Evolutionary conservation across 2,113 vertebrate species (phyloP).

Genomic region (Ictidomys tridecemlineatus): DNA sequence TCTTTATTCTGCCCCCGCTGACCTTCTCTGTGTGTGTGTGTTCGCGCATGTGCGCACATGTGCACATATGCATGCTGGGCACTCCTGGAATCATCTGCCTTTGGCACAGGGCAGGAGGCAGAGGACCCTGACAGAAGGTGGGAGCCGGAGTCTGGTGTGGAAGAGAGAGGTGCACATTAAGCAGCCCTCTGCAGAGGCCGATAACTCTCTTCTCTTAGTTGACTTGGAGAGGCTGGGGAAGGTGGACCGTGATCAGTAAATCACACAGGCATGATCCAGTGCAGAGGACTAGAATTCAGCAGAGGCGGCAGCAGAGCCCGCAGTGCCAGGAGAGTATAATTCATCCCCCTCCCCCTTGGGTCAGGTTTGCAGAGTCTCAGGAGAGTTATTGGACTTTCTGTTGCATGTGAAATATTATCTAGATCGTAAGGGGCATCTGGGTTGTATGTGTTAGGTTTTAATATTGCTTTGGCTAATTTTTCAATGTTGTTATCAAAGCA

Average conservation of each 20-base stretch:
- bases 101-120: neutral
- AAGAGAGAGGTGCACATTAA: neutral
- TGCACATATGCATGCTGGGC: rapidly evolving
- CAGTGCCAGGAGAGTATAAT: neutral
- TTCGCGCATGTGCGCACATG: too few species aligned
- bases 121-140: neutral
- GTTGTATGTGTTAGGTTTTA: conserved; percentile 20
- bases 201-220: neutral
- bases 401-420: conserved; percentile 33
- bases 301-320: neutral
- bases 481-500: conserved; percentile 47
- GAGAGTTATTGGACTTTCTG: conserved; percentile 41
- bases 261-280: neutral
- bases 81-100: neutral
- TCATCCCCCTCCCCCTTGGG: neutral
- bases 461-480: conserved; percentile 46
- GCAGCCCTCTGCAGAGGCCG: neutral
- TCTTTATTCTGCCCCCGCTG: neutral
- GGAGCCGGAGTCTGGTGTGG: neutral
- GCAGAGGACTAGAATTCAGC: neutral
- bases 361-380: neutral
- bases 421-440: neutral
- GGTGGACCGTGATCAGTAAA: neutral
- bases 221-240: neutral
- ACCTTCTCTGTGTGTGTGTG: neutral